Evolutionary conservation across 1,140 invertebrate genomes (phyloP).

Genomic region (Tetraneura akinire): DNA sequence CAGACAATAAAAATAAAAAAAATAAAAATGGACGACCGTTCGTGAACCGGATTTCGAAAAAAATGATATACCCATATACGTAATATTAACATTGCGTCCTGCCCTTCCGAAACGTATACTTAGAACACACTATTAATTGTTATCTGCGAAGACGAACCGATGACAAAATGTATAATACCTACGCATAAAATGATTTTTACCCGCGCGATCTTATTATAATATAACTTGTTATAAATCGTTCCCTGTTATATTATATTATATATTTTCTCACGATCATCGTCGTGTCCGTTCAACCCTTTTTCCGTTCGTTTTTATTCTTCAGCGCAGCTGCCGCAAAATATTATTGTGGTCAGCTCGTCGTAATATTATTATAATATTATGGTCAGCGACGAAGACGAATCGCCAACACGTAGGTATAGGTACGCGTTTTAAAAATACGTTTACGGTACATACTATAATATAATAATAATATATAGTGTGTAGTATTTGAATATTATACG

Average conservation of each 20-base stretch:
- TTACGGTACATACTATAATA: neutral
- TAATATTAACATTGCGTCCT: neutral
- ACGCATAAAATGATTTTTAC: neutral
- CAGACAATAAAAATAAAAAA: too few relatives aligned
- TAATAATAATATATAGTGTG: neutral
- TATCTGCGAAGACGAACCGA: constrained; percentile 1
- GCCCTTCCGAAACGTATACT: neutral
- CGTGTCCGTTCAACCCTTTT: constrained; percentile 28
- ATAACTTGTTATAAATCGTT: too few relatives aligned
- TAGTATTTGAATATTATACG: neutral
- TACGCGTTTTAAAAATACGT: neutral
- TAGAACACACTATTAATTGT: too few relatives aligned
- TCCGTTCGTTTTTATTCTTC: neutral
- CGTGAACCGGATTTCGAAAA: neutral
- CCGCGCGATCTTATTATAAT: too few relatives aligned
- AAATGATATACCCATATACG: neutral
- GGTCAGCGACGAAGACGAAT: constrained; percentile 16
- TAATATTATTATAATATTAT: too few relatives aligned
- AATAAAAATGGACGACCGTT: constrained; percentile 14
- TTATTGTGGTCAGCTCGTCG: too few relatives aligned
- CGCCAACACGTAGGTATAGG: neutral
- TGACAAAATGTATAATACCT: neutral
- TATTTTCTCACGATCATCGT: constrained; percentile 28
- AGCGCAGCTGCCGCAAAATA: constrained; percentile 24
- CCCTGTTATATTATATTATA: too few relatives aligned